Evolutionary conservation across 2,888 invertebrate genomes (phyloP).

Genomic region (Hirudinaria manillensis): DNA sequence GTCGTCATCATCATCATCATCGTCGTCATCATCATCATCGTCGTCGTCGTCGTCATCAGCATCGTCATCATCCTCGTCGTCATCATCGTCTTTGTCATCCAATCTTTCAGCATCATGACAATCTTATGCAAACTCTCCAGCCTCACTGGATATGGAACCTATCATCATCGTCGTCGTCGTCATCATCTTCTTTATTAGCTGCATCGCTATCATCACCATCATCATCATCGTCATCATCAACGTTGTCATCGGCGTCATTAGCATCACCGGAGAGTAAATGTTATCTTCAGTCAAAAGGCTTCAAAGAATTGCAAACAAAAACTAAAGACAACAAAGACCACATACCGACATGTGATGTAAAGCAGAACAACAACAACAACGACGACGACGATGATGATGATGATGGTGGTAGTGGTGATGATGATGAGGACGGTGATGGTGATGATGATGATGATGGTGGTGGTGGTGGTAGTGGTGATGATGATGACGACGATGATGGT

Average conservation of each 20-base stretch:
- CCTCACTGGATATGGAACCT: background rate
- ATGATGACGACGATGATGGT: background rate
- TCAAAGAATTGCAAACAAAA: too few species aligned
- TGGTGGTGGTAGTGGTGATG: background rate
- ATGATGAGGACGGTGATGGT: background rate
- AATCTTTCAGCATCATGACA: background rate
- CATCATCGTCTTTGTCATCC: conserved; percentile 16
- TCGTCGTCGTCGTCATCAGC: conserved; percentile 12
- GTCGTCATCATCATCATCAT: background rate
- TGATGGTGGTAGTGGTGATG: background rate
- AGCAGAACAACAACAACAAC: too few species aligned
- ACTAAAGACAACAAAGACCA: too few species aligned
- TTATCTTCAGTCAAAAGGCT: too few species aligned
- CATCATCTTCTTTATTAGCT: background rate
- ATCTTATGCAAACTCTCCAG: too few species aligned
- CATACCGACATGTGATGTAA: too few species aligned
- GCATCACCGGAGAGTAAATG: background rate
- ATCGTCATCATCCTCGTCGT: conserved; percentile 14
- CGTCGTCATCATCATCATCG: conserved; percentile 8
- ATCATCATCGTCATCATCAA: conserved; percentile 6
- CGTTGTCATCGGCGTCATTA: conserved; percentile 5
- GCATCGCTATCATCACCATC: background rate
- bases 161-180: background rate
- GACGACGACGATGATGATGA: too few species aligned
- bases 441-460: background rate